Evolutionary conservation across 2,797 vertebrate species (phyloP).

Genomic region (Petrocephalus schoutedeni): DNA sequence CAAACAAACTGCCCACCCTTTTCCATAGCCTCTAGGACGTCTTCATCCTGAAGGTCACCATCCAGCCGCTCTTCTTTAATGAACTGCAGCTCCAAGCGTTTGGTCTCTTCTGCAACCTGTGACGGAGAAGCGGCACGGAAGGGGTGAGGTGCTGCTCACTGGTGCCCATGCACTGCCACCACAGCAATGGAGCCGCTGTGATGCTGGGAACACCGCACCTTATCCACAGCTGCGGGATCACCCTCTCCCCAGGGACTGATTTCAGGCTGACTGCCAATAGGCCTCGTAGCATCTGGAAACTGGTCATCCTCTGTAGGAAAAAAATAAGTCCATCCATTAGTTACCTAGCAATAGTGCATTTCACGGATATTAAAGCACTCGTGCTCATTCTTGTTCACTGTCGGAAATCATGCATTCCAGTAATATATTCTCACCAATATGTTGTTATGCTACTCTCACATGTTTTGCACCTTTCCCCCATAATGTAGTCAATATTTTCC

Average conservation of each 20-base stretch:
- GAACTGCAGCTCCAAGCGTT: conserved; percentile 14
- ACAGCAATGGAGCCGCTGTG: background rate
- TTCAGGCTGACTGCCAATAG: background rate
- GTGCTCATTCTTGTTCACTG: background rate
- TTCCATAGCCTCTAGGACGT: background rate
- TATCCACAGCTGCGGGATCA: background rate
- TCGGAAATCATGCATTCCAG: background rate
- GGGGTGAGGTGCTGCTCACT: background rate
- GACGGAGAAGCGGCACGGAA: background rate
- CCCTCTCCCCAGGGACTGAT: background rate
- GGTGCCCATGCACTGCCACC: background rate
- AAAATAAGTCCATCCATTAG: background rate
- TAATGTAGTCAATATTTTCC: background rate
- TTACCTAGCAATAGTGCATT: background rate
- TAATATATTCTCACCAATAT: background rate
- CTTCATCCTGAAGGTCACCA: conserved; percentile 22
- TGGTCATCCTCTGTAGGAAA: background rate
- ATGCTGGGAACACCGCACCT: background rate
- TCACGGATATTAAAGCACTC: background rate
- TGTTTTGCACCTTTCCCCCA: background rate
- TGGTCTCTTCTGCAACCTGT: background rate
- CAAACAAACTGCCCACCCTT: background rate
- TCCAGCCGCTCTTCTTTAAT: conserved; percentile 39
- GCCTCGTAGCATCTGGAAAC: background rate
- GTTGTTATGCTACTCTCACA: background rate